Base-by-base conservation (phyloP, 1,140 invertebrate species). In the Coelopa frigida region DNA sequence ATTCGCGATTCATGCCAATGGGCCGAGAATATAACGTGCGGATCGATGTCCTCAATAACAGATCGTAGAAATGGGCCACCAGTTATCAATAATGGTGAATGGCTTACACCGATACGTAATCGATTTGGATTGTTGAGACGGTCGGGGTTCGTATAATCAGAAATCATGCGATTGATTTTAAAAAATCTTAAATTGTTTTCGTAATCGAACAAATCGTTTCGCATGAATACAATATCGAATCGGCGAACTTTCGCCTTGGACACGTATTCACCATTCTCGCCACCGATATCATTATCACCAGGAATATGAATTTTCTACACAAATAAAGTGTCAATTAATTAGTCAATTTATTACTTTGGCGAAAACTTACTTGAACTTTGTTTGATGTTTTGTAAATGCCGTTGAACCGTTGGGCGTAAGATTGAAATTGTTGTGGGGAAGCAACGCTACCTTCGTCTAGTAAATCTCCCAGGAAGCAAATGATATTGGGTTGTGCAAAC, bases 281-380 rank as follows among this genome's bases (percentile, higher is more conserved):
- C 92, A 18, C 92, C 93, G 54, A 96, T 90, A 64, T 97, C 92
- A 74, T 96, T 96, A 66, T 97, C 93, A 15, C 93, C 93, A 27
- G 91, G 88, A 48, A 95, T 69, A 73, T 85, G 92, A 45, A 95
- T 77, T 70, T 81, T 81, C 64, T 68, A 61, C 24, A 56, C 56
- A 24, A 56, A 61, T 7, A 55, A 52, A 24, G 55, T 10, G 63
- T 56, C 54, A 54, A 87, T 88, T 29, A n/a, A n/a, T 29, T 29
- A 8, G 27, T 8, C n/a, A 29, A 8, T 29, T 29, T 29, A 29
- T 29, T 29, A n/a, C 27, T 29, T 29, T 29, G 27, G 27, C 27
- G n/a, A 18, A 17, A 7, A 54, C 55, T 38, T 52, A 68, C 64
- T 70, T 77, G 74, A 39, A 76, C 66, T 42, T 74, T 60, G 53